Evolutionary conservation across 2,113 vertebrate genomes (phyloP), one percentile per base, ranked within the genome.

Genomic region (Harpagus bidentatus): DNA sequence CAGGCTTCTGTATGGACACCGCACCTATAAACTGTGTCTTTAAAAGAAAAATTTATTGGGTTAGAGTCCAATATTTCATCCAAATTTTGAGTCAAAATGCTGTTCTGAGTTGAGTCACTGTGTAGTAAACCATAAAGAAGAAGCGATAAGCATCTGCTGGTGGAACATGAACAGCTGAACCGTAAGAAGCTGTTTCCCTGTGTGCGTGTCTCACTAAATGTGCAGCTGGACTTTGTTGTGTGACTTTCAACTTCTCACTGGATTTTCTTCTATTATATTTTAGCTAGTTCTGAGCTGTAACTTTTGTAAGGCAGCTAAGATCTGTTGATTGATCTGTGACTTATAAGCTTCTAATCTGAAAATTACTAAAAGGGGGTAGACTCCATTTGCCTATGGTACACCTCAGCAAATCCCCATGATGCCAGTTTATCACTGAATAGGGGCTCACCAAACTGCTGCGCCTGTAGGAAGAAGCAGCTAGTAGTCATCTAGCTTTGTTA

Each of bases 121-220:
- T 73, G 74, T 88, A 86, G 66, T 17, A 95, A 95, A 70, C 58
- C 74, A 86, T 88, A 88, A 88, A 86, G 76, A 86, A 70, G 69
- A 53, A 88, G 42, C 1, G 42, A 96, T 92, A 96, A 96, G 59
- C 82, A 92, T 95, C 82, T 77, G 20, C 47, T 10, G 10, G 48
- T 81, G 53, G 70, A 96, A 92, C 45, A 81, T 21, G 79, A 96
- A 11, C 79, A 95, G 32, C 50, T 96, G 95, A 97, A 95, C 67
- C 7, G 0, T 92, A 62, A 90, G 93, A 94, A 80, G 45, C 32
- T 47, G 20, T 80, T 74, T 94, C 50, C 28, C 42, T 36, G 4
- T 36, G 17, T 73, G 42, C 1, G 0, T 32, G 52, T 80, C 53
- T 83, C 85, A 58, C 43, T 36, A 58, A 69, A 17, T 36, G 25